Conservation (phyloP, 2,113 vertebrate species). For the Serilophus lunatus region DNA sequence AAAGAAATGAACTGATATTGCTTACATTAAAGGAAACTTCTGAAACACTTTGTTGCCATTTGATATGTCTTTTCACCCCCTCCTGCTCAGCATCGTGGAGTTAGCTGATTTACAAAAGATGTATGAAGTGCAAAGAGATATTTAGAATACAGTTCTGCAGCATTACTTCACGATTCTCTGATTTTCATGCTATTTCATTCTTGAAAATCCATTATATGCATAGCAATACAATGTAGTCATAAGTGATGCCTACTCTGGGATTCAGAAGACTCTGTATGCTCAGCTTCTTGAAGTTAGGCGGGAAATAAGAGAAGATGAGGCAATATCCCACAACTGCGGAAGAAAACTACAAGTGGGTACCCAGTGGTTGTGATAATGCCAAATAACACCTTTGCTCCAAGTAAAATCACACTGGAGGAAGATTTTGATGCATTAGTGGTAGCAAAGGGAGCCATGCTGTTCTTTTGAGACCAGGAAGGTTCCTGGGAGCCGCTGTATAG, state of each 20-base stretch:
- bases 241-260: neutral
- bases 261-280: neutral
- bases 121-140: neutral
- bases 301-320: neutral
- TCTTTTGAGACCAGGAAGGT: neutral
- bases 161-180: neutral
- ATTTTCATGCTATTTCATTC: neutral
- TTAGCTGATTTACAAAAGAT: neutral
- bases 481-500: neutral
- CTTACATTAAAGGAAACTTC: neutral
- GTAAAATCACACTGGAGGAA: neutral
- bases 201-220: neutral
- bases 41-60: neutral
- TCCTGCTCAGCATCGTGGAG: neutral
- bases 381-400: neutral
- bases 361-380: neutral
- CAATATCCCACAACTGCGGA: neutral
- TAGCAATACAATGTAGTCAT: neutral
- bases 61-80: accelerated
- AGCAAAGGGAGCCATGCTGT: neutral
- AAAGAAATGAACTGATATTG: neutral
- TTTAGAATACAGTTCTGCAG: neutral
- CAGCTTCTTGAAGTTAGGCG: neutral
- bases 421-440: neutral
- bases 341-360: neutral